Evolutionary conservation across 2,797 vertebrate genomes (phyloP).

Genomic region (Eurystomus glaucurus): DNA sequence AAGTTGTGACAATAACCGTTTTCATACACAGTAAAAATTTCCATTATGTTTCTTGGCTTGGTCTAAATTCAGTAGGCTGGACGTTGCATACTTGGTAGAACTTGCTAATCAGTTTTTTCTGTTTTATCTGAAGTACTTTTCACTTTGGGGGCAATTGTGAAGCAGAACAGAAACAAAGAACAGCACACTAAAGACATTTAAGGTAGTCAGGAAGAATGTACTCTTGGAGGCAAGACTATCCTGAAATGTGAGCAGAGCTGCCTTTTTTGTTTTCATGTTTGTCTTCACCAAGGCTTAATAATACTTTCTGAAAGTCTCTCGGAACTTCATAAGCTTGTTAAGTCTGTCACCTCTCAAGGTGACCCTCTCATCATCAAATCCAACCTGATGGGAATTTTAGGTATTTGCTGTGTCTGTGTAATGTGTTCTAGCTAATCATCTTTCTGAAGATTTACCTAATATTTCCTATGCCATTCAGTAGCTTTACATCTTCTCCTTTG

Average conservation of each 20-base stretch:
- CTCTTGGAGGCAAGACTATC: neutral
- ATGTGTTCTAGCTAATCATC: neutral
- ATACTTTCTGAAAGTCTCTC: neutral
- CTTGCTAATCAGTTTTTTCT: conserved; percentile 26
- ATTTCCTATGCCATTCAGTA: neutral
- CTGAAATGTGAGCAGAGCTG: neutral
- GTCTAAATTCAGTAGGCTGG: neutral
- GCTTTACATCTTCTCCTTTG: neutral
- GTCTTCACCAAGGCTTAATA: neutral
- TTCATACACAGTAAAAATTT: neutral
- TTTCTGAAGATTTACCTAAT: neutral
- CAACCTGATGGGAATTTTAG: neutral
- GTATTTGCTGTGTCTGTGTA: neutral
- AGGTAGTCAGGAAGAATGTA: neutral
- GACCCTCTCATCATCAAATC: neutral
- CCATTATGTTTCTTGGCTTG: neutral
- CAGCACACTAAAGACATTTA: neutral
- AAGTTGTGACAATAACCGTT: neutral
- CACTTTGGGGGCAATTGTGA: neutral
- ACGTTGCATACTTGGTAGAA: neutral
- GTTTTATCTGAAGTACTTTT: conserved; percentile 45
- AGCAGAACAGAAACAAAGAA: neutral
- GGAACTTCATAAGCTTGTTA: neutral
- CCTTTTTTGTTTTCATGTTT: neutral
- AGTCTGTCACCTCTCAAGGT: neutral